These are phyloP conservation scores for Hymenopus coronatus DNA, from an alignment of 2,888 invertebrate genomes.

Conservation along the genomic window DNA sequence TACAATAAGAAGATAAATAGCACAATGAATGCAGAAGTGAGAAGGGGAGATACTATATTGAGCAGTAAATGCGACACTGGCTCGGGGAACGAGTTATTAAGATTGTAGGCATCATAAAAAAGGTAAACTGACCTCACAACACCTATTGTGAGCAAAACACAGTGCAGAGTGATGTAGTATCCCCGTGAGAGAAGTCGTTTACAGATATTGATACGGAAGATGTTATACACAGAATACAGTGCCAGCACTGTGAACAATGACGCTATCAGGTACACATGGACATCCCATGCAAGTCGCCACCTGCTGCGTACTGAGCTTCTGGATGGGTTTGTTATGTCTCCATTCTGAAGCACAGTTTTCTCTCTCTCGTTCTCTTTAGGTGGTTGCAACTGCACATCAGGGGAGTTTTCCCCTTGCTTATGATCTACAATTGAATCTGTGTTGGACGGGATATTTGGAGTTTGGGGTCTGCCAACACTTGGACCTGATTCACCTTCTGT, in stretches of 20 bases:
- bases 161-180: constrained; percentile 82
- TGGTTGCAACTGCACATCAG: constrained; percentile 45
- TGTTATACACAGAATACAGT: constrained; percentile 79
- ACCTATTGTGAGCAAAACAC: constrained; percentile 79
- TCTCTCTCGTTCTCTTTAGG: constrained; percentile 38
- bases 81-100: constrained; percentile 71
- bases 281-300: constrained; percentile 86
- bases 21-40: constrained; percentile 86
- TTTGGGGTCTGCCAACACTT: constrained; percentile 36
- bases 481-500: constrained; percentile 30
- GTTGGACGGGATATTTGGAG: constrained; percentile 36
- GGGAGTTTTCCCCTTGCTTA: constrained; percentile 40
- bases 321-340: constrained; percentile 16
- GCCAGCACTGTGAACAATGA: constrained; percentile 81
- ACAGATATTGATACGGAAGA: constrained; percentile 80
- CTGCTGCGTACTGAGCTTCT: constrained; percentile 22
- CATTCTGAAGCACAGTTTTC: neutral
- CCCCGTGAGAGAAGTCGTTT: constrained; percentile 83
- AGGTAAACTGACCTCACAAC: constrained; percentile 80
- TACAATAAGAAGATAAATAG: constrained; percentile 81
- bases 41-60: constrained; percentile 80
- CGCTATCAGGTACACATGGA: constrained; percentile 85
- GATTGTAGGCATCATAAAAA: constrained; percentile 89
- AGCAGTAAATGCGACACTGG: constrained; percentile 79
- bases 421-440: constrained; percentile 20